phyloP scores from a whole-genome alignment of 2,888 invertebrate genomes.

The Drosophila acutilabella region DNA sequence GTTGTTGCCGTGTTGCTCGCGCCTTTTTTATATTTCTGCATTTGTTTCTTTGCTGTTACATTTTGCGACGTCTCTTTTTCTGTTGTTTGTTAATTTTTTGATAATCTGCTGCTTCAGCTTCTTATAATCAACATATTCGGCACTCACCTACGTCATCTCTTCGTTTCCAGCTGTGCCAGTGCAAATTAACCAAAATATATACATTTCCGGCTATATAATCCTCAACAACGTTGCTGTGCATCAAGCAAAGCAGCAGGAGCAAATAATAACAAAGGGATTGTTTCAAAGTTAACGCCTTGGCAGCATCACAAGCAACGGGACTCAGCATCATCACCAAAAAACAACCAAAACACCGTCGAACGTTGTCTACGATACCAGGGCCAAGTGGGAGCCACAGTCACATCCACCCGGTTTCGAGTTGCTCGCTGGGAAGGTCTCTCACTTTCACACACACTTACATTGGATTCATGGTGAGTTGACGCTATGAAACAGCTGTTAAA shows the following conservation, averaged over 20 bases:
- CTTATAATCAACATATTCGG: slow-evolving; percentile 50
- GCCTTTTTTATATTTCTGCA: slow-evolving; percentile 55
- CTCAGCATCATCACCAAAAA: no score
- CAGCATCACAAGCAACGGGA: slow-evolving; percentile 23
- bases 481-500: slow-evolving; percentile 63
- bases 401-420: slow-evolving; percentile 58
- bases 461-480: slow-evolving; percentile 75
- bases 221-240: slow-evolving; percentile 29
- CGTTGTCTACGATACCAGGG: slow-evolving; percentile 25
- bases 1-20: slow-evolving; percentile 46
- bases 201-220: slow-evolving; percentile 67
- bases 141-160: slow-evolving; percentile 75
- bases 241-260: slow-evolving; percentile 31
- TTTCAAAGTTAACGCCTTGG: slow-evolving; percentile 28
- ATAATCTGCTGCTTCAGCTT: slow-evolving; percentile 30
- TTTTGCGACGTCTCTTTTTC: slow-evolving; percentile 26
- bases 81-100: slow-evolving; percentile 2
- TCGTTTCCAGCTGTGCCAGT: slow-evolving; percentile 77
- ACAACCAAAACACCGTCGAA: neutral
- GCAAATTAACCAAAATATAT: slow-evolving; percentile 79
- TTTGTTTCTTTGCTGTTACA: slow-evolving; percentile 33
- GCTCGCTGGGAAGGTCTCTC: slow-evolving; percentile 54
- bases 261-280: slow-evolving; percentile 22
- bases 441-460: slow-evolving; percentile 52
- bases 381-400: slow-evolving; percentile 56